Conservation (phyloP, 2,797 vertebrate species). For the Leptodactylus fallax region DNA sequence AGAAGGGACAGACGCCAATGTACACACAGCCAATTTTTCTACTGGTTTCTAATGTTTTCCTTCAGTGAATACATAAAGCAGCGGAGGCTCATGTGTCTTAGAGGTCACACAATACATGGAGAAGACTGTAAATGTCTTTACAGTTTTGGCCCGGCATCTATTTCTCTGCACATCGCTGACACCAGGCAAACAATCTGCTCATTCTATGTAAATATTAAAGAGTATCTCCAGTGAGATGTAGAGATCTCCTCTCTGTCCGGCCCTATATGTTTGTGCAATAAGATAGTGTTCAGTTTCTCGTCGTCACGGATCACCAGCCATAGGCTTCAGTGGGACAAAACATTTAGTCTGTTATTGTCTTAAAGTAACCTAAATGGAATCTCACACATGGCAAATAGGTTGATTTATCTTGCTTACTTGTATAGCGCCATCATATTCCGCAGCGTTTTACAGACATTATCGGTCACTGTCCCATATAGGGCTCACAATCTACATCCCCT, state of each 20-base stretch:
- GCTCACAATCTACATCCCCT: no score
- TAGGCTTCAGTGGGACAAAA: no score
- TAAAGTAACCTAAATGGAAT: no score
- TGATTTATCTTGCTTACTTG: no score
- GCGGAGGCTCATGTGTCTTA: no score
- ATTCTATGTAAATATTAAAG: background rate
- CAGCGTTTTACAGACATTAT: no score
- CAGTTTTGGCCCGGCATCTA: background rate
- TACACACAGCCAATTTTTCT: background rate
- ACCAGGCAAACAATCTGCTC: background rate
- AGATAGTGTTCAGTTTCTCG: background rate
- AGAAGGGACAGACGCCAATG: no score
- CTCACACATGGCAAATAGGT: no score
- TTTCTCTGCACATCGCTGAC: background rate
- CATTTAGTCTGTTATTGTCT: no score
- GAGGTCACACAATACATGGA: background rate
- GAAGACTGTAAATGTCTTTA: background rate
- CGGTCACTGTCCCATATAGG: no score
- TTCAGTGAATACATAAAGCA: background rate
- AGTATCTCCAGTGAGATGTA: background rate
- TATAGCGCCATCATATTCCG: no score
- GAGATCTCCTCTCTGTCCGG: background rate
- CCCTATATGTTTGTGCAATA: background rate
- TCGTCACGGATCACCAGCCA: background rate
- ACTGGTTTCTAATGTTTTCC: background rate